Evolutionary conservation across 2,113 vertebrate genomes (phyloP).

Genomic region (Nothobranchius furzeri): DNA sequence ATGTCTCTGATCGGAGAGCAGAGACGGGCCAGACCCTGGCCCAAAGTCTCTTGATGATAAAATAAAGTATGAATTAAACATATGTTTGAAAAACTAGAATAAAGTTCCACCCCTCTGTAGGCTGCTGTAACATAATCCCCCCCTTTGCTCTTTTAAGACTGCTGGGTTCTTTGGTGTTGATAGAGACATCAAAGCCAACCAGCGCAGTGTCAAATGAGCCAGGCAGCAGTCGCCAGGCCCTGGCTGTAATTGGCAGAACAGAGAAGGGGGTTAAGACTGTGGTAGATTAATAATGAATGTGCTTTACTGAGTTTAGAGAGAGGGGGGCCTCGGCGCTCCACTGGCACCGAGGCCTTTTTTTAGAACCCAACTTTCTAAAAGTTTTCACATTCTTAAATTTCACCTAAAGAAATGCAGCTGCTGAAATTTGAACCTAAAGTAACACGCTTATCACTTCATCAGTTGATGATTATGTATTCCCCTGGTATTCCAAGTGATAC

Average conservation of each 20-base stretch:
- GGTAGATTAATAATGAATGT: constrained; percentile 69
- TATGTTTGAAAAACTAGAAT: constrained; percentile 33
- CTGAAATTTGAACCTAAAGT: constrained; percentile 52
- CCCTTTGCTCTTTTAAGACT: constrained; percentile 68
- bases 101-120: constrained; percentile 45
- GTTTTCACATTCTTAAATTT: constrained; percentile 35
- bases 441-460: constrained; percentile 2
- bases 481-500: not conserved
- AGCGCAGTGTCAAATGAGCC: constrained; percentile 62
- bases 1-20: constrained; percentile 65
- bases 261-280: constrained; percentile 54
- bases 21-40: constrained; percentile 50
- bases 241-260: constrained; percentile 69
- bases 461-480: not conserved
- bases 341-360: constrained; percentile 46
- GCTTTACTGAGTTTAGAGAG: constrained; percentile 46
- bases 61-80: constrained; percentile 69
- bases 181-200: constrained; percentile 76
- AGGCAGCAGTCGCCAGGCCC: constrained; percentile 61
- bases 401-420: constrained; percentile 28
- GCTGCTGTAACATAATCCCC: constrained; percentile 67
- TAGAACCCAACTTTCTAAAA: constrained; percentile 14
- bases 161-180: constrained; percentile 53
- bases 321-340: constrained; percentile 54
- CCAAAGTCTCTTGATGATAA: constrained; percentile 64